Percentiles rank a stretch among this genome's conserved stretches.
Evolutionary conservation across 2,888 invertebrate species (phyloP).

Genomic region (Labia minor): DNA sequence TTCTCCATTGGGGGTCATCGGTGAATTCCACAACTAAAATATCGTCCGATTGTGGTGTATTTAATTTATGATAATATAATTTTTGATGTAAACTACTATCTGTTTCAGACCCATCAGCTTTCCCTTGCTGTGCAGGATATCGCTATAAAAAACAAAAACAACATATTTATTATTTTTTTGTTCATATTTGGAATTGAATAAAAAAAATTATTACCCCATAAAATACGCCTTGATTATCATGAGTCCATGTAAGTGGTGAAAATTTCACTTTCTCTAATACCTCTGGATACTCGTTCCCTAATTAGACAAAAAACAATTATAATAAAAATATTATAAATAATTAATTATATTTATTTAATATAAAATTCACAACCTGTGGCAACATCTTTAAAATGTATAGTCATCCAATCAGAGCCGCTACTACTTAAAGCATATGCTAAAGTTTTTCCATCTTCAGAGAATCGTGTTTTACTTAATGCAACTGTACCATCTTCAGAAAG

Average conservation of each 20-base stretch:
- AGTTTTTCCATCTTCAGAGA: constrained; percentile 80
- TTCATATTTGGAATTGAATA: background rate
- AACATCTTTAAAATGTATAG: constrained; percentile 70
- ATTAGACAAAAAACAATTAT: constrained; percentile 27
- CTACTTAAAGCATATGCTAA: constrained; percentile 86
- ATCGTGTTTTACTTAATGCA: constrained; percentile 60
- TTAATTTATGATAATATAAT: constrained; percentile 81
- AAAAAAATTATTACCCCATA: constrained; percentile 58
- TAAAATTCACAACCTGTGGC: constrained; percentile 47
- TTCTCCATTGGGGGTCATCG: constrained; percentile 78
- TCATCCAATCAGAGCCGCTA: constrained; percentile 95
- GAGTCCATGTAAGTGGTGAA: constrained; percentile 84
- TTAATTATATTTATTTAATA: constrained; percentile 18
- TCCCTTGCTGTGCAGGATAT: constrained; percentile 70
- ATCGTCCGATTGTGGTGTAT: constrained; percentile 77
- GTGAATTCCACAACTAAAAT: constrained; percentile 79
- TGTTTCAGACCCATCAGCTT: constrained; percentile 87
- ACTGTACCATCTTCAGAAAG: constrained; percentile 86
- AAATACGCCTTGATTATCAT: constrained; percentile 89
- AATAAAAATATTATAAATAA: constrained; percentile 17
- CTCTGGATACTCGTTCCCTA: constrained; percentile 77
- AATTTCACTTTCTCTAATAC: constrained; percentile 86
- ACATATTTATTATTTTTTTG: too few species aligned
- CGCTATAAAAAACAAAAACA: constrained; percentile 45
- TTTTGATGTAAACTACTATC: constrained; percentile 81